A percentile compares a stretch with the other conserved stretches of the same genome.
These are phyloP conservation scores for Monomorium pharaonis DNA, from an alignment of 1,140 invertebrate genomes.

Conservation along the genomic window DNA sequence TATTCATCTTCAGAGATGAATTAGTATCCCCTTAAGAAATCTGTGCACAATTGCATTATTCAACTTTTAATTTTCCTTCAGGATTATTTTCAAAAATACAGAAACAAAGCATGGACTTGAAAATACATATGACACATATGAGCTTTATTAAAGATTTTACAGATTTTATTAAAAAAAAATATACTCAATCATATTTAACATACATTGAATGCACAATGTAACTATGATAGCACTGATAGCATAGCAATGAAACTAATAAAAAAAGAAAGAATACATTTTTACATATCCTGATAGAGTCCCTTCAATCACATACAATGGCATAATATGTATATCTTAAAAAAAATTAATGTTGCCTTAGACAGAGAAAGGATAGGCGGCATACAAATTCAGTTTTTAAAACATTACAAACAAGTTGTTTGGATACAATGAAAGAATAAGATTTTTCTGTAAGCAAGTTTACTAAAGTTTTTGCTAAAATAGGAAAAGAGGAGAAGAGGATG, in stretches of 20 bases:
- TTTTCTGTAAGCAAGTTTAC: neutral
- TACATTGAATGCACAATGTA: constrained; percentile 4
- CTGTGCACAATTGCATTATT: constrained; percentile 9
- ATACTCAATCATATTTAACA: neutral
- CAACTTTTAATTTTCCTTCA: neutral
- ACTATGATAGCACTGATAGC: neutral
- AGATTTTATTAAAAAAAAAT: neutral
- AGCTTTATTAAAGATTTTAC: neutral
- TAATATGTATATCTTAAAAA: neutral
- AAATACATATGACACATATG: neutral
- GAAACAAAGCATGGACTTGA: neutral
- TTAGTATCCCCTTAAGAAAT: neutral
- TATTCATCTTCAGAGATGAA: neutral
- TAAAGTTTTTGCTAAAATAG: neutral
- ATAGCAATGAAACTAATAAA: neutral
- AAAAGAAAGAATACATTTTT: neutral
- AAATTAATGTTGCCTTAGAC: neutral
- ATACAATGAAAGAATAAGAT: neutral
- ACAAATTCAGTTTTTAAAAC: too few relatives aligned
- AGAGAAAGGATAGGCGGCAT: too few relatives aligned
- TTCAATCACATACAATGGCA: neutral
- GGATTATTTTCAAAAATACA: neutral
- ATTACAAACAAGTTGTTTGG: neutral
- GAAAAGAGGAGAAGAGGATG: neutral
- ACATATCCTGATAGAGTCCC: neutral